Evolutionary conservation across 2,797 vertebrate genomes (phyloP), one percentile per base, ranked within the genome.

Genomic region (Natrix natrix): DNA sequence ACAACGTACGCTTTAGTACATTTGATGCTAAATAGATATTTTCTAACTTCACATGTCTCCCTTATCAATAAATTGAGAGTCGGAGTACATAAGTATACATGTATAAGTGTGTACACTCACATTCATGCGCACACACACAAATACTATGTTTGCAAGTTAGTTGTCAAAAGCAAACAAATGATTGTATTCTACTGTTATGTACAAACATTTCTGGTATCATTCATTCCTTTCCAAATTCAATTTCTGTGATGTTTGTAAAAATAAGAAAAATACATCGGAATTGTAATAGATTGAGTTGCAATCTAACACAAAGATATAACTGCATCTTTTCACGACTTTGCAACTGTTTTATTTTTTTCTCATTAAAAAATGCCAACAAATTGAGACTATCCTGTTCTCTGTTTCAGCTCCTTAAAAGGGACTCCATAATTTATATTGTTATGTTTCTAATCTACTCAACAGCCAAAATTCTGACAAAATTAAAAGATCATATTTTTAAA

Each of bases 1-100:
- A 92, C 88, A 94, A 93, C 92, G 93, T 96, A 94, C 87, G 60
- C 88, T 94, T 96, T 95, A 94, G 59, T 95, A 95, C 28, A 2
- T 56, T 52, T 52, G 5, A 91, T 92, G 92, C 92, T 92, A 88
- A 60, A 95, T 48, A 48, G 37, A 48, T 83, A 83, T 83, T 83
- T 90, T 93, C 91, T 54, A 91, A 93, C 89, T 92, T 43, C 66
- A 92, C 94, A 91, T 89, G 91, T 95, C 94, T 94, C 92, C 66
- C 28, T 95, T 88, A 94, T 93, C 83, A 91, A 59, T 37, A 4
- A 90, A 0, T 83, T 83, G 20, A 48, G 20, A 24, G 37, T 37
- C 11, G 10, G 20, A 83, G 8, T 83, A 37, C 37, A 22, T 43
- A 78, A 43, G 8, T 22, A 43, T 48, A 43, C 17, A 48, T 83